Evolutionary conservation across 2,888 invertebrate genomes (phyloP).

Genomic region (Lymantria dispar): DNA sequence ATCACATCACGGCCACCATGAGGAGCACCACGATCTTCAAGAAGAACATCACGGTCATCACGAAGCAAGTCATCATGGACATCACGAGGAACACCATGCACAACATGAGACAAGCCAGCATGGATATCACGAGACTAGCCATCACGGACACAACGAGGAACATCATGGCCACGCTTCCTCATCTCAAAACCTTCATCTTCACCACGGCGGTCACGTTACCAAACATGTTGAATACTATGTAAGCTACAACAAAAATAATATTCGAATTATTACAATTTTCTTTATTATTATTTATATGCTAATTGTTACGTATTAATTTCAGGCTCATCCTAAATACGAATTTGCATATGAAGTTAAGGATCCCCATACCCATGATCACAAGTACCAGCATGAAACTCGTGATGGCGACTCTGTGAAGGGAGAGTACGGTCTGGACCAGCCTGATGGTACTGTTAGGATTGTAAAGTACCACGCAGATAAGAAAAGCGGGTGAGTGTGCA

Average conservation of each 20-base stretch:
- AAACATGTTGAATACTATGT: constrained; percentile 27
- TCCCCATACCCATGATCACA: constrained; percentile 72
- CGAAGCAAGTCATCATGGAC: not conserved
- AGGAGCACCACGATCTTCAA: constrained; percentile 14
- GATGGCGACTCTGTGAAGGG: constrained; percentile 33
- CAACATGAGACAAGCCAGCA: not conserved
- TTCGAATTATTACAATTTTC: not conserved
- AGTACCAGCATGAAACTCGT: constrained; percentile 64
- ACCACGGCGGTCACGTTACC: constrained; percentile 1
- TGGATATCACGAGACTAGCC: constrained; percentile 4
- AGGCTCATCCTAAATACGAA: constrained; percentile 50
- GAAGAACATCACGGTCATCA: not conserved
- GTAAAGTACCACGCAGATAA: constrained; percentile 30
- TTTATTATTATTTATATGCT: not conserved
- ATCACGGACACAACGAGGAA: not conserved
- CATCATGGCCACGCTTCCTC: constrained; percentile 2
- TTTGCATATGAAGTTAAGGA: constrained; percentile 73
- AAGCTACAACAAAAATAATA: not conserved
- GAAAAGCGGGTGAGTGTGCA: constrained; percentile 6
- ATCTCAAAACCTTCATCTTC: not conserved
- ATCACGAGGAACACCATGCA: not conserved
- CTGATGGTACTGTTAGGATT: constrained; percentile 26
- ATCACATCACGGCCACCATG: not conserved
- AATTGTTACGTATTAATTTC: not conserved
- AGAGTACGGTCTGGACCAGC: constrained; percentile 20